These are phyloP conservation scores for Lasioglossum lativentre DNA, from an alignment of 2,888 invertebrate genomes.

Conservation along the genomic window DNA sequence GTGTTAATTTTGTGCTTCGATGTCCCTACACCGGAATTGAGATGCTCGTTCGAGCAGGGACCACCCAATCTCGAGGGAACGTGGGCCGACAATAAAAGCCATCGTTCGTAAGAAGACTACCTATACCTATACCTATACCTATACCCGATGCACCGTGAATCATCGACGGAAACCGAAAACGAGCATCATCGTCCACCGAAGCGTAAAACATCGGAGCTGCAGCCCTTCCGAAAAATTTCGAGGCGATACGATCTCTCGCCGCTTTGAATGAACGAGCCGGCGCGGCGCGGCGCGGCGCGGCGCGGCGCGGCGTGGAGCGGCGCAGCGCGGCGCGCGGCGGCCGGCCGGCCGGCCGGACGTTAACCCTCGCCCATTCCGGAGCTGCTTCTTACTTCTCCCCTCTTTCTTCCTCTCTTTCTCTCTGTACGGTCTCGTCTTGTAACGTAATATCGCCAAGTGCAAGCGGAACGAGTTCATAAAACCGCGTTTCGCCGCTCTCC, in stretches of 20 bases:
- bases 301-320: no score
- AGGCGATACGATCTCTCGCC: slow-evolving; percentile 51
- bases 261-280: slow-evolving; percentile 44
- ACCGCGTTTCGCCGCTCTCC: slow-evolving; percentile 36
- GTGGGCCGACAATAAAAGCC: slow-evolving; percentile 32
- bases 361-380: slow-evolving; percentile 50
- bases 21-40: no score
- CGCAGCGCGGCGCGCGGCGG: no score
- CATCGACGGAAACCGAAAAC: slow-evolving; percentile 37
- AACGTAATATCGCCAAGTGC: slow-evolving; percentile 49
- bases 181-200: slow-evolving; percentile 18
- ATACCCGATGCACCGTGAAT: slow-evolving; percentile 33
- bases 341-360: slow-evolving; percentile 45
- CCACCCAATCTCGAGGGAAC: slow-evolving; percentile 34
- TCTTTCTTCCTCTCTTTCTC: not conserved
- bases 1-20: no score
- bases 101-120: slow-evolving; percentile 11
- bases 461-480: slow-evolving; percentile 52
- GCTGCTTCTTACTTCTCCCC: slow-evolving; percentile 36
- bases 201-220: not conserved
- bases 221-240: slow-evolving; percentile 49
- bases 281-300: no score
- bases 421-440: slow-evolving; percentile 14
- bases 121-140: no score
- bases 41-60: slow-evolving; percentile 1